Evolutionary conservation across 2,797 vertebrate species (phyloP).

Genomic region (Alosa sapidissima): DNA sequence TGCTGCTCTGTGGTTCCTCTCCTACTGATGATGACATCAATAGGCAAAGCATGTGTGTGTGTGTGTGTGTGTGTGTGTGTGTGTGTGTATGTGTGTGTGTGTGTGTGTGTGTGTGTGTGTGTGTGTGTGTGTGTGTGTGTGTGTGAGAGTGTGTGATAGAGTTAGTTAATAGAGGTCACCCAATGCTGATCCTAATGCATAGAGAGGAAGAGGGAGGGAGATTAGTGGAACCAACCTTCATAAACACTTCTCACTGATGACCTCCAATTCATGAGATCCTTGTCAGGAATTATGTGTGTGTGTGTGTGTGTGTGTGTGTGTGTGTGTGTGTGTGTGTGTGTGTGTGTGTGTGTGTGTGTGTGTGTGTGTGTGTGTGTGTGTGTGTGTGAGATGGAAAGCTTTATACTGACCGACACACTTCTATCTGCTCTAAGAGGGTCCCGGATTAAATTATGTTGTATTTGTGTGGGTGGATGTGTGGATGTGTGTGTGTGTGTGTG

Average conservation of each 20-base stretch:
- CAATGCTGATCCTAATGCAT: not conserved
- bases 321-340: conserved; percentile 25
- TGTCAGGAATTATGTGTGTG: not conserved
- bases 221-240: not conserved
- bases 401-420: conserved; percentile 19
- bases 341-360: conserved; percentile 30
- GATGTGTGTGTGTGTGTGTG: conserved; percentile 24
- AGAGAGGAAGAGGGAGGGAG: not conserved
- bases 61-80: no score
- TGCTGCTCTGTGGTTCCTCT: not conserved
- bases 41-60: no score
- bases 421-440: conserved; percentile 30
- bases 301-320: conserved; percentile 15
- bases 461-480: conserved; percentile 23
- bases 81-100: not conserved
- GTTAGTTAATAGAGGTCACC: not conserved
- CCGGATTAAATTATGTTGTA: conserved; percentile 42
- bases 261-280: conserved; percentile 1
- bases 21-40: not conserved
- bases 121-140: not conserved
- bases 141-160: not conserved
- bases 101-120: no score
- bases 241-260: not conserved
- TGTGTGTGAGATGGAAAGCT: not conserved
- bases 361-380: not conserved